These are phyloP conservation scores for Crocuta crocuta DNA, from an alignment of 2,113 vertebrate genomes.

Conservation along the genomic window DNA sequence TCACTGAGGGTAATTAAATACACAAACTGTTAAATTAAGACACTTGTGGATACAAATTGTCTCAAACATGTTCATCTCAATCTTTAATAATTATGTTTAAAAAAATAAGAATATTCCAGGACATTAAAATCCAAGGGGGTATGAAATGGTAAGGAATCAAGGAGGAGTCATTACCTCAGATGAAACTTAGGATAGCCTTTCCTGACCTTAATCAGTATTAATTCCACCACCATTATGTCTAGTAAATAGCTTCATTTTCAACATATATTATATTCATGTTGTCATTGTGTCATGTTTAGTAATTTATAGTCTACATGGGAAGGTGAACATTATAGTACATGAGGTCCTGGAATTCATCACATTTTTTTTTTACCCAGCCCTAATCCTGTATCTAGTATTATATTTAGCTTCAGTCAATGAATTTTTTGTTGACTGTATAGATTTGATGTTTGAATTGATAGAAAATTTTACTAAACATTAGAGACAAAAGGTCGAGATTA, in stretches of 20 bases:
- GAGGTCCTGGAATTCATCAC: background rate
- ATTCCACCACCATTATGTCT: background rate
- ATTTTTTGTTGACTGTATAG: background rate
- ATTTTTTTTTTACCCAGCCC: background rate
- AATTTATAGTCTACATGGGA: background rate
- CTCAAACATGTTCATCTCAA: background rate
- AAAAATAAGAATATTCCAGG: background rate
- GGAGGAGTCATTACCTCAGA: background rate
- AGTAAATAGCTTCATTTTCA: background rate
- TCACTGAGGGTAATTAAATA: background rate
- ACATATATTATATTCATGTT: background rate
- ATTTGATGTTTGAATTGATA: background rate
- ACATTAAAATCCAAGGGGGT: background rate
- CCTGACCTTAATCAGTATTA: background rate
- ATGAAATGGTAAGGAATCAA: background rate
- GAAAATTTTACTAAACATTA: background rate
- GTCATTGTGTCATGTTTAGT: background rate
- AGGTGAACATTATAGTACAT: background rate
- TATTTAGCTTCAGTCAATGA: background rate
- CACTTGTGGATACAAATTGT: background rate
- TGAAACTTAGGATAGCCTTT: background rate
- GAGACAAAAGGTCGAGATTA: background rate
- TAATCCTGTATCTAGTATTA: background rate
- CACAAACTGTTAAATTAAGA: background rate
- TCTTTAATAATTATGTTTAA: background rate